Conservation (phyloP, 2,888 invertebrate species). For the Gibbula magus region DNA sequence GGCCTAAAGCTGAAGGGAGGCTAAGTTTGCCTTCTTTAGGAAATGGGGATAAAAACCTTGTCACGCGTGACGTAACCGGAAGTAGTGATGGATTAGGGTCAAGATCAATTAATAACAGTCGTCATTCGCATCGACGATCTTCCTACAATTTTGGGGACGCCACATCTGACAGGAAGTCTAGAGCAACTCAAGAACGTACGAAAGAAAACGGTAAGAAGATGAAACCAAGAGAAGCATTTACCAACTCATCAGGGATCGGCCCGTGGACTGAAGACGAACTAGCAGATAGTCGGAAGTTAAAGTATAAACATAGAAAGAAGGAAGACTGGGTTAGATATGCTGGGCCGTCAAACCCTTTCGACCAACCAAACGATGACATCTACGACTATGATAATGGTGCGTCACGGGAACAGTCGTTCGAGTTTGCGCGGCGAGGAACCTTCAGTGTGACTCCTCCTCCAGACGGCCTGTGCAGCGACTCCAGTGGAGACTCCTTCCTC, state of each 20-base stretch:
- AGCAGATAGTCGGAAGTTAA: background rate
- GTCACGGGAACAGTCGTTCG: background rate
- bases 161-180: background rate
- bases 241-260: background rate
- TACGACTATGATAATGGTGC: background rate
- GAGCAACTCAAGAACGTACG: background rate
- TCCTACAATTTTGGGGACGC: background rate
- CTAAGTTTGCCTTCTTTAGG: background rate
- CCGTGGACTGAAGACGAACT: background rate
- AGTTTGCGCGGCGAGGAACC: background rate
- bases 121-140: background rate
- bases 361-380: too few relatives aligned
- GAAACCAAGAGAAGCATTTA: background rate
- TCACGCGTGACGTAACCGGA: background rate
- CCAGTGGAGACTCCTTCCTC: slow-evolving; percentile 20
- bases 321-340: background rate
- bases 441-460: slow-evolving; percentile 21
- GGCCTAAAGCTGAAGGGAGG: background rate
- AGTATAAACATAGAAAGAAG: background rate
- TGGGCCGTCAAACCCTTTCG: background rate
- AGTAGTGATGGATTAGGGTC: background rate
- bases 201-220: background rate
- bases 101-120: background rate
- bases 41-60: background rate
- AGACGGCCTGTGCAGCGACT: slow-evolving; percentile 28